Evolutionary conservation across 2,888 invertebrate species (phyloP).

Genomic region (Gasteruption jaculator): DNA sequence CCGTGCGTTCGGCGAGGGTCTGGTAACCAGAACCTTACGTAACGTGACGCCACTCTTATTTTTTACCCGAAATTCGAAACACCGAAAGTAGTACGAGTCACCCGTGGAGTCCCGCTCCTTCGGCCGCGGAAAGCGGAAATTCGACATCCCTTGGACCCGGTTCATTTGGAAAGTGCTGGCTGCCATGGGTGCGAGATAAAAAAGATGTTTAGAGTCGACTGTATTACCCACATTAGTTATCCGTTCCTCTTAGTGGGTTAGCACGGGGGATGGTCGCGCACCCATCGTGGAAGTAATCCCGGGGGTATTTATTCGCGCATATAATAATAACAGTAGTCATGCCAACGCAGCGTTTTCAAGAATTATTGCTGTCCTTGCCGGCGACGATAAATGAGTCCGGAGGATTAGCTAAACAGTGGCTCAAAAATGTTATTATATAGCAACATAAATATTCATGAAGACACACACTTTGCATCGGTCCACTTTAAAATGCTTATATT

Average conservation of each 20-base stretch:
- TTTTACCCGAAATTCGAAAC: too few species aligned
- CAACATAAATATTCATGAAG: slow-evolving; percentile 51
- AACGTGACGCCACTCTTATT: too few species aligned
- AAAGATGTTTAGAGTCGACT: too few species aligned
- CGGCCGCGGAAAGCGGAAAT: neutral
- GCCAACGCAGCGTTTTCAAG: slow-evolving; percentile 49
- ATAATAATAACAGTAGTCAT: slow-evolving; percentile 47
- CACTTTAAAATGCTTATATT: slow-evolving; percentile 31
- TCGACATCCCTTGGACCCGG: too few species aligned
- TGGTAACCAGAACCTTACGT: too few species aligned
- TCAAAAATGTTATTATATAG: slow-evolving; percentile 53
- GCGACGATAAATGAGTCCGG: slow-evolving; percentile 51
- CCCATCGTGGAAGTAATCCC: slow-evolving; percentile 42
- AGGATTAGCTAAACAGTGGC: slow-evolving; percentile 53
- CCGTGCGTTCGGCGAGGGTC: too few species aligned
- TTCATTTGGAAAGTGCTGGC: too few species aligned
- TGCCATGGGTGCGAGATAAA: too few species aligned
- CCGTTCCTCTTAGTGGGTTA: too few species aligned
- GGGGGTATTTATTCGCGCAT: slow-evolving; percentile 45
- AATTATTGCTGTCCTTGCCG: slow-evolving; percentile 51
- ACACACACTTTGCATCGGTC: slow-evolving; percentile 21
- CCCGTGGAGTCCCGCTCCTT: slow-evolving; percentile 13
- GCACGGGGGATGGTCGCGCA: too few species aligned
- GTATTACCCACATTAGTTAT: too few species aligned
- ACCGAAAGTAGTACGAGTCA: too few species aligned